Evolutionary conservation across 2,113 vertebrate genomes (phyloP).

Genomic region (Hydrochoerus hydrochaeris): DNA sequence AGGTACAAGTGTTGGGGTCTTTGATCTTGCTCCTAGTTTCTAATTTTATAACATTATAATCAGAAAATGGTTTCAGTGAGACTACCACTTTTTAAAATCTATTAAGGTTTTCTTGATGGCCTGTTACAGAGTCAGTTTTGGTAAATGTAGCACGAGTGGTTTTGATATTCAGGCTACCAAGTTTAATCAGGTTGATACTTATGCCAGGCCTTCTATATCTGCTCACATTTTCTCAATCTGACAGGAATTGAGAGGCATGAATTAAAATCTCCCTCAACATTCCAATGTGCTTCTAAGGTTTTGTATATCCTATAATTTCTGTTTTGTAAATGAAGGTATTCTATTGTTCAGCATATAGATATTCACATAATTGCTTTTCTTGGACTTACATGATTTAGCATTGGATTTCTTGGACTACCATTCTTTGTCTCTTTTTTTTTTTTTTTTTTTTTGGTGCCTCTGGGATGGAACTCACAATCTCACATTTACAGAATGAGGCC

Average conservation of each 20-base stretch:
- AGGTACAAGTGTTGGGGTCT: neutral
- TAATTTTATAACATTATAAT: neutral
- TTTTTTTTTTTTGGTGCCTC: too few relatives aligned
- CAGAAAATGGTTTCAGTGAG: neutral
- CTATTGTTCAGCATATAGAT: neutral
- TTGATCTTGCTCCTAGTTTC: conserved; percentile 15
- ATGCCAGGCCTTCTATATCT: neutral
- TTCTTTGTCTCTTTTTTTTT: neutral
- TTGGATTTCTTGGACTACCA: neutral
- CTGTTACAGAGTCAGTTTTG: neutral
- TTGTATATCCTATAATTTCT: neutral
- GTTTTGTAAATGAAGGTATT: neutral
- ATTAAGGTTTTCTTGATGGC: neutral
- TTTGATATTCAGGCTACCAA: neutral
- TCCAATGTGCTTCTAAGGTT: neutral
- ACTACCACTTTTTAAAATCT: neutral
- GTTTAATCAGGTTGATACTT: neutral
- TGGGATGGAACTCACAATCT: too few relatives aligned
- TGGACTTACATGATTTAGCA: neutral
- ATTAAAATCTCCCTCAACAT: neutral
- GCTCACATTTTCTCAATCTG: neutral
- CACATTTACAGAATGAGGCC: too few relatives aligned
- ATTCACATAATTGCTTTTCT: neutral
- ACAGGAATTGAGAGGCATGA: neutral
- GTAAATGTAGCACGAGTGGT: neutral